Evolutionary conservation across 2,113 vertebrate species (phyloP).

Genomic region (Apistogramma diplotaenia): DNA sequence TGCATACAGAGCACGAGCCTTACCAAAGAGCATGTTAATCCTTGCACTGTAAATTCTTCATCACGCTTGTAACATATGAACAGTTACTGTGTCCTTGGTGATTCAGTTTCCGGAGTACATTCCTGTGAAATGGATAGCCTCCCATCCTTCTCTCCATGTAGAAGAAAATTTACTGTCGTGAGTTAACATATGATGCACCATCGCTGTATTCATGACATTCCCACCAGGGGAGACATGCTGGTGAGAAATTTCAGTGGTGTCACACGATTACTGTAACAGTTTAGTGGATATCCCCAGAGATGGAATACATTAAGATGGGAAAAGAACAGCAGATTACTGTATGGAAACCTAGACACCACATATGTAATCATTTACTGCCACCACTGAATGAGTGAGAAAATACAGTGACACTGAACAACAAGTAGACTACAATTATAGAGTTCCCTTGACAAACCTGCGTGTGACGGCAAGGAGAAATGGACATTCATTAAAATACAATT

Average conservation of each 20-base stretch:
- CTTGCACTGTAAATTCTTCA: not conserved
- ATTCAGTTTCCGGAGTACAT: not conserved
- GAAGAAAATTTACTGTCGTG: constrained; percentile 2
- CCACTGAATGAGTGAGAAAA: not conserved
- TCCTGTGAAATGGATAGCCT: constrained; percentile 21
- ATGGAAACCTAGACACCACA: not conserved
- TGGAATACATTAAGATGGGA: not conserved
- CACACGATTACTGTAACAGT: not conserved
- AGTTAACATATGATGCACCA: constrained; percentile 14
- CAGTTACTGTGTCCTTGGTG: not conserved
- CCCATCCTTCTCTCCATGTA: not conserved
- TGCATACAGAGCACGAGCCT: no score
- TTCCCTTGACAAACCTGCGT: not conserved
- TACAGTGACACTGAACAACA: not conserved
- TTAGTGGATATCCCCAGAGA: not conserved
- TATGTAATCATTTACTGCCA: not conserved
- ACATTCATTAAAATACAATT: not conserved
- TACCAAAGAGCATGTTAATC: not conserved
- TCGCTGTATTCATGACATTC: not conserved
- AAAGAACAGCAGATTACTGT: not conserved
- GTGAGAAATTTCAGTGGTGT: constrained; percentile 7
- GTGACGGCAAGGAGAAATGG: not conserved
- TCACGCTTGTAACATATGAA: not conserved
- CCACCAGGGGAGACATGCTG: not conserved
- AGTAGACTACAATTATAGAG: not conserved